Conservation (phyloP, 2,888 invertebrate genomes). For the Lasius platythorax region DNA sequence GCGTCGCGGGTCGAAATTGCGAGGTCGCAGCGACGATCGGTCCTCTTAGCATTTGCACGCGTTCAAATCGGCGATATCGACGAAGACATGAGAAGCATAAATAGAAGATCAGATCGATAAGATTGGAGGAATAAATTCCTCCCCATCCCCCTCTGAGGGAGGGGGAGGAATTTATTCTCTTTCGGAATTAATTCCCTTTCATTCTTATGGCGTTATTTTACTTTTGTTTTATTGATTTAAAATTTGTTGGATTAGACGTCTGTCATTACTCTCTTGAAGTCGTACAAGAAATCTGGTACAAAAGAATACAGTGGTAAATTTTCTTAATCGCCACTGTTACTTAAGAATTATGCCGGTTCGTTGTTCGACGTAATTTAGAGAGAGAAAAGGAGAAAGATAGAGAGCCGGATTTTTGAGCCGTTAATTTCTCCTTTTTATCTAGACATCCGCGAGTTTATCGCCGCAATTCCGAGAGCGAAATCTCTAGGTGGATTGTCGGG, state of each 20-base stretch:
- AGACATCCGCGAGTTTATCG: conserved; percentile 15
- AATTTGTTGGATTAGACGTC: background rate
- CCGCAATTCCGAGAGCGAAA: conserved; percentile 21
- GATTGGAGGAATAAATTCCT: background rate
- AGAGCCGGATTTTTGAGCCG: background rate
- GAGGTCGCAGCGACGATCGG: conserved; percentile 74
- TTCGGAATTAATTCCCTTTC: background rate
- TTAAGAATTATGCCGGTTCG: background rate
- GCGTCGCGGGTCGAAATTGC: conserved; percentile 75
- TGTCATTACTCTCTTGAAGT: background rate
- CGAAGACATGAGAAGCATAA: background rate
- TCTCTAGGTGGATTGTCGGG: conserved; percentile 13
- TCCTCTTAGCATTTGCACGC: conserved; percentile 55
- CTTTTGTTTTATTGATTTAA: background rate
- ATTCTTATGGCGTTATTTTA: background rate
- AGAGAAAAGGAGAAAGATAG: background rate
- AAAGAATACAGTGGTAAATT: background rate
- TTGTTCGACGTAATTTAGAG: background rate
- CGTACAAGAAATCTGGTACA: background rate
- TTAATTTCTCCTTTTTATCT: conserved; percentile 29
- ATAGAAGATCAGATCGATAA: background rate
- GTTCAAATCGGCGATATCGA: conserved; percentile 14
- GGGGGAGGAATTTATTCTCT: too few species aligned
- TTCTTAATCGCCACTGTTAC: conserved; percentile 21
- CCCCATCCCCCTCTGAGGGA: too few species aligned